Base-by-base conservation (phyloP, 2,888 invertebrate species). In the Slavum lentiscoides region DNA sequence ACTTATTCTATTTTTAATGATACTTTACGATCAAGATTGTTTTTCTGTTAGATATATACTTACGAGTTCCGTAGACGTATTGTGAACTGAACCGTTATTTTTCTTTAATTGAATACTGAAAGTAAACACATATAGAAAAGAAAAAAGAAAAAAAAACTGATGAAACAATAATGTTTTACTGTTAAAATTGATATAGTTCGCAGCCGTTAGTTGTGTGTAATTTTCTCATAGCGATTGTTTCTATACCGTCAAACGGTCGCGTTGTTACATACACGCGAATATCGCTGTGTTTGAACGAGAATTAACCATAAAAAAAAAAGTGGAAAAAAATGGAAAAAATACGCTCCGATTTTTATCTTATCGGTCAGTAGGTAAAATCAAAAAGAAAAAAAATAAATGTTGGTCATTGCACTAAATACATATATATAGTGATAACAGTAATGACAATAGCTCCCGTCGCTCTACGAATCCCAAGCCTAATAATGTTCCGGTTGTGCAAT, bases 281-380 rank as follows among this genome's bases (percentile, higher is more conserved):
- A 70, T 72, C 66, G 64, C 72, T 64, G 62, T 62, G 70, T 80
- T 77, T 70, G 11, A 37, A 69, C 53, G 37, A 30, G n/a, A 55
- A 58, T 43, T 58, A 8, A 30, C 30, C 30, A 4, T 1, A 30
- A 1, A 30, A 30, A 30, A 30, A 39, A 74, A 66, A n/a, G n/a
- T n/a, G n/a, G n/a, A n/a, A n/a, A n/a, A n/a, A n/a, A n/a, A n/a
- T n/a, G n/a, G n/a, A 77, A 77, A 76, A 77, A 64, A 21, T 19
- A 17, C 72, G 39, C 19, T 58, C 62, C 19, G 7, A 66, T 72
- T 80, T 69, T 66, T 64, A 58, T 70, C 43, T 21, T 80, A 17
- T 80, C 43, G 80, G 80, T 80, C 72, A 80, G 72, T 80, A 64
- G 80, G 80, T 72, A 69, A 72, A 30, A 80, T 68, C 30, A 4